These are phyloP conservation scores for Rotaria macrura DNA, from an alignment of 2,888 invertebrate genomes.

Conservation along the genomic window DNA sequence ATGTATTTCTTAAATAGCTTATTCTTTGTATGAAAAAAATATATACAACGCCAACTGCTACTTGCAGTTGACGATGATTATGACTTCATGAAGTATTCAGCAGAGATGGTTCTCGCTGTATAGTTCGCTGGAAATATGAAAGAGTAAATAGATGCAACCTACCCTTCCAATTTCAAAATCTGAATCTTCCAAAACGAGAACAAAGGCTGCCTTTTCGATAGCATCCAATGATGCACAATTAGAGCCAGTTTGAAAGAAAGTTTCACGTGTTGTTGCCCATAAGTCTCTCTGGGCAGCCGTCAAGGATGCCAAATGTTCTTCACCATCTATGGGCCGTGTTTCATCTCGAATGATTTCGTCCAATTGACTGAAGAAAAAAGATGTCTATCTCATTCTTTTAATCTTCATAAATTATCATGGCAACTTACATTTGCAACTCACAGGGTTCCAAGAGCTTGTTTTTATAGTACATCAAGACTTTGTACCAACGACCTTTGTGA, in stretches of 20 bases:
- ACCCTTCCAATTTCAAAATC: slow-evolving; percentile 72
- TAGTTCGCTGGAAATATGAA: no score
- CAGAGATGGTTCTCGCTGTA: no score
- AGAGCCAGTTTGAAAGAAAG: slow-evolving; percentile 71
- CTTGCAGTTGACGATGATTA: no score
- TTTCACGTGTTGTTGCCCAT: slow-evolving; percentile 67
- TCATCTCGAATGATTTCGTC: slow-evolving; percentile 71
- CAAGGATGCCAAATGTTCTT: slow-evolving; percentile 74
- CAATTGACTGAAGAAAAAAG: slow-evolving; percentile 61
- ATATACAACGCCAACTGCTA: no score
- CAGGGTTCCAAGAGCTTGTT: slow-evolving; percentile 71
- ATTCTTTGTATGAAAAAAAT: no score
- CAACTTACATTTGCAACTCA: slow-evolving; percentile 62
- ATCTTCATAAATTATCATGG: no score
- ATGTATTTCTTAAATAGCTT: no score
- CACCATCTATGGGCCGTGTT: slow-evolving; percentile 65
- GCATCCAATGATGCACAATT: slow-evolving; percentile 77
- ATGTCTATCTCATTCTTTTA: no score
- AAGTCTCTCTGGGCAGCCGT: slow-evolving; percentile 71
- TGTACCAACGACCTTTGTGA: slow-evolving; percentile 83
- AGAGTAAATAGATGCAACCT: slow-evolving; percentile 38
- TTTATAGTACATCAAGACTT: slow-evolving; percentile 73
- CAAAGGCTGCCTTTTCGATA: slow-evolving; percentile 85
- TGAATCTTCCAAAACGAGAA: slow-evolving; percentile 77
- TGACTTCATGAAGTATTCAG: no score